These are phyloP conservation scores for Spatulosminthurus flaviceps DNA, from an alignment of 2,888 invertebrate genomes.

Conservation along the genomic window DNA sequence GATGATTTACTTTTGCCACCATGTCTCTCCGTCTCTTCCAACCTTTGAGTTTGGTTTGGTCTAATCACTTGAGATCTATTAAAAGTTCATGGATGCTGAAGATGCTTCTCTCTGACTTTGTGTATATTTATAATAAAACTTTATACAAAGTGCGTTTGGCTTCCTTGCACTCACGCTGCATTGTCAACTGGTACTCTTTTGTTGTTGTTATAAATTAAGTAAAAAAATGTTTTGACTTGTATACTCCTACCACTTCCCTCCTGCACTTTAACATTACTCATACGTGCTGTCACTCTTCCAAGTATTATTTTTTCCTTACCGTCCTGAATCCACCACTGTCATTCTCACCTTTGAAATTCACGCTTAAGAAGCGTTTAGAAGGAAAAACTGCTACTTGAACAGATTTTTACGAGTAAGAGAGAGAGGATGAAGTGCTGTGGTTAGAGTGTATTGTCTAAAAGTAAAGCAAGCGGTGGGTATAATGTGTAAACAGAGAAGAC, in stretches of 20 bases:
- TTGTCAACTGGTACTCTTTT: background rate
- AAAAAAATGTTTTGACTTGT: background rate
- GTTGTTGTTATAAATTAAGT: background rate
- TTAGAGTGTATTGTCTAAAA: too few relatives aligned
- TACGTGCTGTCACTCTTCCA: background rate
- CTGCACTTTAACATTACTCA: background rate
- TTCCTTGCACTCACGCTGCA: conserved; percentile 1
- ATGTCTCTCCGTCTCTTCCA: background rate
- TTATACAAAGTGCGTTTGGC: background rate
- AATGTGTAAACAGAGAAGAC: too few relatives aligned
- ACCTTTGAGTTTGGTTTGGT: background rate
- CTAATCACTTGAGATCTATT: conserved; percentile 1
- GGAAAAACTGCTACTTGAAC: conserved; percentile 2
- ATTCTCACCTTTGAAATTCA: background rate
- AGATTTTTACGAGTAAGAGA: background rate
- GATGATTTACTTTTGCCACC: background rate
- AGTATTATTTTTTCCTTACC: background rate
- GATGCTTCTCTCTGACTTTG: too few relatives aligned
- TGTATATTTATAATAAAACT: background rate
- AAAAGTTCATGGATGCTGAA: conserved; percentile 6
- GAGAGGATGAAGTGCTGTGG: background rate
- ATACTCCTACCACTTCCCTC: too few relatives aligned
- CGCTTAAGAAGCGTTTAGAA: conserved; percentile 8
- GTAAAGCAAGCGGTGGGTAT: too few relatives aligned
- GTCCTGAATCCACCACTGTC: background rate